phyloP scores from a whole-genome alignment of 2,888 invertebrate species.

The Clostera curtula region DNA sequence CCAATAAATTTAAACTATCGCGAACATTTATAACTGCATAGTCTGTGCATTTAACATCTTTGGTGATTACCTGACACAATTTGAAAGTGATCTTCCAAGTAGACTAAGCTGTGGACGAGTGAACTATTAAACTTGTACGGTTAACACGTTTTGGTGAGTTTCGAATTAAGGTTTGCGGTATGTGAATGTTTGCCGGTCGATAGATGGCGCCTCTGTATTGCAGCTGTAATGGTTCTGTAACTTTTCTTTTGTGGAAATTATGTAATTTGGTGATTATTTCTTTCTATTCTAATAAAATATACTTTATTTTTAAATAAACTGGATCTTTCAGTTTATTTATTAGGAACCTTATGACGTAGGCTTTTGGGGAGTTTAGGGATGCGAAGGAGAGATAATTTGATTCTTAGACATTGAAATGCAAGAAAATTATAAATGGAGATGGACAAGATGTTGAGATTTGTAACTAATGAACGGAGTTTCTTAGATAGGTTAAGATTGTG shows the following conservation, averaged over 20 bases:
- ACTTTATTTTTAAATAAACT: too few species aligned
- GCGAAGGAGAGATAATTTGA: too few species aligned
- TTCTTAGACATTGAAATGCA: too few species aligned
- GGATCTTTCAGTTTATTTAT: too few species aligned
- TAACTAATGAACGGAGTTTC: too few species aligned
- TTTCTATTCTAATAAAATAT: too few species aligned
- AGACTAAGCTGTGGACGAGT: slow-evolving; percentile 5
- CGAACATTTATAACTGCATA: slow-evolving; percentile 12
- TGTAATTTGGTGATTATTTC: too few species aligned
- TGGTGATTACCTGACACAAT: slow-evolving; percentile 11
- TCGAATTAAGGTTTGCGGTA: slow-evolving; percentile 14
- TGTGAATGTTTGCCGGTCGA: slow-evolving; percentile 22
- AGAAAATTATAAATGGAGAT: too few species aligned
- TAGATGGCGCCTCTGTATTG: slow-evolving; percentile 66
- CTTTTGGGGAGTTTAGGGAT: too few species aligned
- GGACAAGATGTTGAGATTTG: too few species aligned
- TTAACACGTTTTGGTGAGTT: slow-evolving; percentile 23
- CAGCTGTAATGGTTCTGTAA: slow-evolving; percentile 48
- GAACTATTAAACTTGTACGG: slow-evolving; percentile 7
- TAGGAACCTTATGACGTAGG: too few species aligned
- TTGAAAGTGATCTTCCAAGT: slow-evolving; percentile 14
- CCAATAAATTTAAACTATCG: slow-evolving; percentile 17
- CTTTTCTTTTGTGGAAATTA: slow-evolving; percentile 23
- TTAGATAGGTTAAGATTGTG: too few species aligned
- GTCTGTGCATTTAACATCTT: slow-evolving; percentile 10